These are phyloP conservation scores for Lacerta viridis DNA, from an alignment of 2,797 vertebrate genomes.

Conservation along the genomic window DNA sequence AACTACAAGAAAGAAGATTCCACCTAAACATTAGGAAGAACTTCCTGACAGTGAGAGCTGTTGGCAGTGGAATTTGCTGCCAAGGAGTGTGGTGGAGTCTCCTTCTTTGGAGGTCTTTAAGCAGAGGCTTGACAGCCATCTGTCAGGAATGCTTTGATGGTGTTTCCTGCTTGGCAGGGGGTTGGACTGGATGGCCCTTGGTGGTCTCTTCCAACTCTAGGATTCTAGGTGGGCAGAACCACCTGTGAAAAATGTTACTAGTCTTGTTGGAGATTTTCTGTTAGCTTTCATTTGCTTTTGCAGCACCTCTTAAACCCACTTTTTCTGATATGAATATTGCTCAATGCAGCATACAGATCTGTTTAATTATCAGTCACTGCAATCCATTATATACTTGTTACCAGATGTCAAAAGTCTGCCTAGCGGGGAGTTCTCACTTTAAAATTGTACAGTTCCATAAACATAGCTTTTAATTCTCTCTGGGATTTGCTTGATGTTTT, in stretches of 20 bases:
- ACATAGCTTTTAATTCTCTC: neutral
- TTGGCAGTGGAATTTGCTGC: too few species aligned
- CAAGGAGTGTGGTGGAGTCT: too few species aligned
- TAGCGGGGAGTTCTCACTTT: neutral
- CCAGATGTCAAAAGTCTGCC: neutral
- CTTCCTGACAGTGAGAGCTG: too few species aligned
- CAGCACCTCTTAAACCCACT: too few species aligned
- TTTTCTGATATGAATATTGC: neutral
- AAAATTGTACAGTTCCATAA: neutral
- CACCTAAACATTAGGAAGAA: too few species aligned
- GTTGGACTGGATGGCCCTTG: too few species aligned
- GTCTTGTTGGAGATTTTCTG: neutral
- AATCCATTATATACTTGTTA: slow-evolving; percentile 39
- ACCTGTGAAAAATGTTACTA: neutral
- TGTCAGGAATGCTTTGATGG: too few species aligned
- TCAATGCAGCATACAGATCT: neutral
- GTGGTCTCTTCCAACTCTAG: too few species aligned
- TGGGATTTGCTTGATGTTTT: neutral
- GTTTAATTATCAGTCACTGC: neutral
- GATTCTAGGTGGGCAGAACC: neutral
- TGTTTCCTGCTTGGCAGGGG: too few species aligned
- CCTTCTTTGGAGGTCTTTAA: too few species aligned
- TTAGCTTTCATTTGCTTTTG: neutral
- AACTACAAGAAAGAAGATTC: too few species aligned
- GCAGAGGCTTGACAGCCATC: too few species aligned